phyloP scores from a whole-genome alignment of 2,113 vertebrate species.

The Chaetorhynchus papuensis region DNA sequence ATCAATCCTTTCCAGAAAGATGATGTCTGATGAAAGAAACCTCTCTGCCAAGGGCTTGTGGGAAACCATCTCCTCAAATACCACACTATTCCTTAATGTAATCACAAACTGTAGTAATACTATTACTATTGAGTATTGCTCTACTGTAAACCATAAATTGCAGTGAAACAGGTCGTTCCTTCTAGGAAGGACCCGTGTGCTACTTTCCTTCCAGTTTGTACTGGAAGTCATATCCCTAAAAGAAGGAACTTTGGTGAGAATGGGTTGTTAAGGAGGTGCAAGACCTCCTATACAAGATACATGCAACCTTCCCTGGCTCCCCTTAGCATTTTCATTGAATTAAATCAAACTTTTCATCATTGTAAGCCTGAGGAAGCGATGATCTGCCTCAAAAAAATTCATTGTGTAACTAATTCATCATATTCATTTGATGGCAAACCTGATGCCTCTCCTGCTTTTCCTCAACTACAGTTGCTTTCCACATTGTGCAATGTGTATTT shows the following conservation, averaged over 20 bases:
- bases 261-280: fast-evolving
- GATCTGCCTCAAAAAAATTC: not conserved
- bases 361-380: not conserved
- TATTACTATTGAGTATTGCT: not conserved
- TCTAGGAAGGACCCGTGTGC: not conserved
- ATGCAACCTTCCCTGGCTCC: not conserved
- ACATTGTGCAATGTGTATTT: not conserved
- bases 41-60: not conserved
- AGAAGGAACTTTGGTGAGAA: not conserved
- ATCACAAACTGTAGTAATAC: not conserved
- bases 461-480: not conserved
- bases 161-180: not conserved
- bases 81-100: not conserved
- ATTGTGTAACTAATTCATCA: not conserved
- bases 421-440: fast-evolving
- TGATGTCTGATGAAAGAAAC: not conserved
- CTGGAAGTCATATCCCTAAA: not conserved
- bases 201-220: not conserved
- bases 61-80: not conserved
- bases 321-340: not conserved
- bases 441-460: not conserved
- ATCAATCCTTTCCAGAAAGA: not conserved
- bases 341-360: not conserved
- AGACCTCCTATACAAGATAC: not conserved
- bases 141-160: not conserved